Evolutionary conservation across 2,797 vertebrate genomes (phyloP).

Genomic region (Bradypodion ventrale): DNA sequence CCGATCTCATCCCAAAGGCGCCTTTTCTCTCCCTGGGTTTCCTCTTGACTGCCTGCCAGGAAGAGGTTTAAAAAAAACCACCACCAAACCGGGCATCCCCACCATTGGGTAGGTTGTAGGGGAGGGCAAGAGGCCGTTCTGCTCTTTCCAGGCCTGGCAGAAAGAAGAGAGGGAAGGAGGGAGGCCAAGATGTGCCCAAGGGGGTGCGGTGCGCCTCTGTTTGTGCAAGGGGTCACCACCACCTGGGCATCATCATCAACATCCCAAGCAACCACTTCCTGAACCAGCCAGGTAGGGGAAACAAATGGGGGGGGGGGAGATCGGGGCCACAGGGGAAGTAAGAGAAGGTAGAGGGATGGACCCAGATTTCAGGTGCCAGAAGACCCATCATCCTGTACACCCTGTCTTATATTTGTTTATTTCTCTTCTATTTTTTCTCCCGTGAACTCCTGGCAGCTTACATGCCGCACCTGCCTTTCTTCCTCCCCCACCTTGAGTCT

Average conservation of each 20-base stretch:
- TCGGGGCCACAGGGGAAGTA: rapidly evolving
- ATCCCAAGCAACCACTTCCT: background rate
- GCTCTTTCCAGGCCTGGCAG: background rate
- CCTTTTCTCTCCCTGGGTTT: slow-evolving; percentile 62
- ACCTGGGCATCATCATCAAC: background rate
- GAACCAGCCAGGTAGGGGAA: slow-evolving; percentile 4
- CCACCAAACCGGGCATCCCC: background rate
- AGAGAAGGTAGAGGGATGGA: background rate
- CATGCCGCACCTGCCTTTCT: too few relatives aligned
- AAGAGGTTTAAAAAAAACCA: slow-evolving; percentile 29
- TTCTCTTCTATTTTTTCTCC: too few relatives aligned
- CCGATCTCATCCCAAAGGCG: slow-evolving; percentile 79
- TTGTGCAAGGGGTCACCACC: background rate
- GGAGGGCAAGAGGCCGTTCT: rapidly evolving
- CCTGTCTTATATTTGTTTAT: too few relatives aligned
- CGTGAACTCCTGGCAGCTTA: too few relatives aligned
- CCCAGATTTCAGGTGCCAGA: too few relatives aligned
- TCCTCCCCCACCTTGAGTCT: background rate
- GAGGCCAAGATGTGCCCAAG: background rate
- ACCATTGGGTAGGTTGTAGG: background rate
- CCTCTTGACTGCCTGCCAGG: slow-evolving; percentile 4
- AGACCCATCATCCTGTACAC: too few relatives aligned
- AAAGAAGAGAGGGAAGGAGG: background rate
- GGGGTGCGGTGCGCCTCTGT: too few relatives aligned
- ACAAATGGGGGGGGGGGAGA: background rate